Evolutionary conservation across 1,140 invertebrate species (phyloP), one percentile per base, ranked within the genome.

Genomic region (Calliphora vicina): DNA sequence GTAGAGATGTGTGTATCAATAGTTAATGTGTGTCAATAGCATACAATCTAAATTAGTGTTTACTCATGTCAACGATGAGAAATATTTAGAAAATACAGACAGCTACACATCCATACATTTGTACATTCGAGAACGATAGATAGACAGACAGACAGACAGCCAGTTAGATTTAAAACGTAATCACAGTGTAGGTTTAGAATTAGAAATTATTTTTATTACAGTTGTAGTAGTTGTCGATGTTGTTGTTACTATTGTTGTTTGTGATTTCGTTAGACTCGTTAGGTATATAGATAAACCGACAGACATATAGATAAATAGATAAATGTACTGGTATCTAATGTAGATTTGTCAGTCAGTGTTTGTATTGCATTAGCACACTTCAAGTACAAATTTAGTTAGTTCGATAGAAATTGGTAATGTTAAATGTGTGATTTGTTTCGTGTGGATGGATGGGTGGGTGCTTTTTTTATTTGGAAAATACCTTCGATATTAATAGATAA

Each of bases 11-110:
- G 5, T 57, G 50, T 17, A 78, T 78, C 17, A 23, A 26, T 78
- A 45, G 74, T 78, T 78, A 78, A 78, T 78, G 74, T 78, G n/a
- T 78, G 74, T 78, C 74, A 78, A 78, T 23, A 78, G 74, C 25
- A 78, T 43, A 78, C 74, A 78, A 78, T 78, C 35, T 45, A 78
- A 78, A 78, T 78, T 78, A 78, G 74, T 78, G 74, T 78, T 78
- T 78, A 78, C 74, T 78, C 74, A 78, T 78, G 74, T 45, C 74
- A 78, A 78, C 74, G 35, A 78, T 43, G 42, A 78, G 35, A 23
- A 23, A 35, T 35, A 35, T 35, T 78, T 78, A 78, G 74, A 45
- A 78, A 42, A 74, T 27, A 35, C 72, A 45, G 1, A 25, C 35
- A 43, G 23, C 25, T 78, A 50, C 17, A 6, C 12, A 50, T 17